Percentiles rank a stretch among this genome's conserved stretches.
These are phyloP conservation scores for Aporophyla lueneburgensis DNA, from an alignment of 2,888 invertebrate genomes.

Conservation along the genomic window DNA sequence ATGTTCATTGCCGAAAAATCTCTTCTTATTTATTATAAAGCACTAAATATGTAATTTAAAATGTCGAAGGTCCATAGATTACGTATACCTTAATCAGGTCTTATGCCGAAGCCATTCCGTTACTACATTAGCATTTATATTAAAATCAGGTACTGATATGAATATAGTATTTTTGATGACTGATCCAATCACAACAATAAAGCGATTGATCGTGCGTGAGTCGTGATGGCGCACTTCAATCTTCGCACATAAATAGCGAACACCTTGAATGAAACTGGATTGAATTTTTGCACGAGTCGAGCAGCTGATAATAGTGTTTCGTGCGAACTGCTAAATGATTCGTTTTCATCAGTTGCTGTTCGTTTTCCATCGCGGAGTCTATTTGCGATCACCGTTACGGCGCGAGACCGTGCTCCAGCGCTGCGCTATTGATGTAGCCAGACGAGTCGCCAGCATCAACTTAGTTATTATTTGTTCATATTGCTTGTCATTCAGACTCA, in stretches of 20 bases:
- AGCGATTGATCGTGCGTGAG: background rate
- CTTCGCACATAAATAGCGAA: constrained; percentile 18
- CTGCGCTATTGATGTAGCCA: background rate
- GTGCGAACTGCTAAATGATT: constrained; percentile 25
- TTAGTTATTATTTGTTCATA: constrained; percentile 11
- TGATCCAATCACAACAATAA: background rate
- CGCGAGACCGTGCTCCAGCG: constrained; percentile 10
- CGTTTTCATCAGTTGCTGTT: constrained; percentile 12
- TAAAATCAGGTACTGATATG: background rate
- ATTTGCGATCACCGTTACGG: constrained; percentile 37
- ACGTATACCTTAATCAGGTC: background rate
- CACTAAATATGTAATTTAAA: too few relatives aligned
- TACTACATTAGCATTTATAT: background rate
- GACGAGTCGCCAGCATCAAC: background rate
- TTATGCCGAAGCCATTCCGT: background rate
- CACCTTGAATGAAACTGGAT: constrained; percentile 25
- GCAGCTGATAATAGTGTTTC: background rate
- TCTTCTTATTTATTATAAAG: too few relatives aligned
- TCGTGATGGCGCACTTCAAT: constrained; percentile 24
- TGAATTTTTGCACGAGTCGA: constrained; percentile 25
- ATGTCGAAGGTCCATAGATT: background rate
- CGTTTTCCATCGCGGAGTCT: constrained; percentile 22
- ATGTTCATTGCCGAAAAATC: background rate
- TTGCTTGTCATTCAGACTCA: constrained; percentile 1
- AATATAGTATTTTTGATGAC: background rate